Evolutionary conservation across 2,888 invertebrate genomes (phyloP).

Genomic region (Zelleria hepariella): DNA sequence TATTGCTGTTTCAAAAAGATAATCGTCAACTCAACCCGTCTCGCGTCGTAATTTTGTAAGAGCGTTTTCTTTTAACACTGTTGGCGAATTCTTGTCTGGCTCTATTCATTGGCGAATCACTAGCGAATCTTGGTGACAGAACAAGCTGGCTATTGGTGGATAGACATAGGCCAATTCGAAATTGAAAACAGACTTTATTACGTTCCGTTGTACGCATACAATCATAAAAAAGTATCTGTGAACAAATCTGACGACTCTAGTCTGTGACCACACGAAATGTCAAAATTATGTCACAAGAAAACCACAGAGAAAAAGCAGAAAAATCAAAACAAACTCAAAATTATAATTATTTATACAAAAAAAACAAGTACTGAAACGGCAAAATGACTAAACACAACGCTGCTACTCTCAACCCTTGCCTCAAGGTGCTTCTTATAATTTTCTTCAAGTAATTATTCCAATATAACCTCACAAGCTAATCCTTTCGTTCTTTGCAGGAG

Average conservation of each 20-base stretch:
- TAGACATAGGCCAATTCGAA: not conserved
- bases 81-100: not conserved
- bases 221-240: too few relatives aligned
- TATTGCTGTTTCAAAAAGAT: constrained; percentile 23
- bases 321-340: not conserved
- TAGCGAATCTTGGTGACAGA: not conserved
- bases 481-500: constrained; percentile 71
- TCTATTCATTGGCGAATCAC: not conserved
- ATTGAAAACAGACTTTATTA: not conserved
- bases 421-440: constrained; percentile 31
- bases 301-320: not conserved
- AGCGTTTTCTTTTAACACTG: constrained; percentile 23
- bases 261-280: not conserved
- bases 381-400: constrained; percentile 41
- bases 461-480: not conserved
- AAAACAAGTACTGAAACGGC: constrained; percentile 10
- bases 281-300: not conserved
- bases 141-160: not conserved
- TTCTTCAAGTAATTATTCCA: not conserved
- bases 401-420: constrained; percentile 54
- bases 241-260: too few relatives aligned
- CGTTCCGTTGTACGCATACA: not conserved
- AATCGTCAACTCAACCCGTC: constrained; percentile 43
- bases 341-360: too few relatives aligned
- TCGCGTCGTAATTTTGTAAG: constrained; percentile 56